Evolutionary conservation across 2,888 invertebrate species (phyloP).

Genomic region (Drosophila mayaguana): DNA sequence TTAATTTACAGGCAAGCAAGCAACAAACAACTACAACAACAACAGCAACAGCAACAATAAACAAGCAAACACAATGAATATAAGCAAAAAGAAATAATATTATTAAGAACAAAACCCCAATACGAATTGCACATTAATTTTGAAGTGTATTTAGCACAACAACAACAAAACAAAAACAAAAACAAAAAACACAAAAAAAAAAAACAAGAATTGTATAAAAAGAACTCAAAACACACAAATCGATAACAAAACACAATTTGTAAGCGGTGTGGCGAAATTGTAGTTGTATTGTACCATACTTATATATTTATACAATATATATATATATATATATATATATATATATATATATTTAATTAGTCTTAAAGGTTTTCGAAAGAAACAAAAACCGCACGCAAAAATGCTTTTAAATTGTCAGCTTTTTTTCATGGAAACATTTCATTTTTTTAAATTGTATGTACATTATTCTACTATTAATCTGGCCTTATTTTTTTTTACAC

Average conservation of each 20-base stretch:
- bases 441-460: constrained; percentile 74
- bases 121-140: constrained; percentile 78
- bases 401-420: constrained; percentile 75
- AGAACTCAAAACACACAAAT: constrained; percentile 31
- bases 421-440: constrained; percentile 25
- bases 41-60: constrained; percentile 36
- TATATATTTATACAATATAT: constrained; percentile 21
- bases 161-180: constrained; percentile 1
- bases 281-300: constrained; percentile 66
- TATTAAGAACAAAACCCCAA: constrained; percentile 60
- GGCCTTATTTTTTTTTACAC: constrained; percentile 62
- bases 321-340: constrained; percentile 7
- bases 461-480: constrained; percentile 50
- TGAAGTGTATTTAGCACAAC: constrained; percentile 75
- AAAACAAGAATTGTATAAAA: constrained; percentile 63
- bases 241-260: constrained; percentile 35
- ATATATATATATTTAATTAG: constrained; percentile 57
- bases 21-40: constrained; percentile 18
- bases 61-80: constrained; percentile 49
- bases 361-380: constrained; percentile 56
- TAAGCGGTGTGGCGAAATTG: constrained; percentile 49
- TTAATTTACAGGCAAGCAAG: constrained; percentile 60
- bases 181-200: constrained; percentile 31
- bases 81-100: constrained; percentile 26
- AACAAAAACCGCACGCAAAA: constrained; percentile 49